These are phyloP conservation scores for Platerodrilus igneus DNA, from an alignment of 2,888 invertebrate species.

Conservation along the genomic window DNA sequence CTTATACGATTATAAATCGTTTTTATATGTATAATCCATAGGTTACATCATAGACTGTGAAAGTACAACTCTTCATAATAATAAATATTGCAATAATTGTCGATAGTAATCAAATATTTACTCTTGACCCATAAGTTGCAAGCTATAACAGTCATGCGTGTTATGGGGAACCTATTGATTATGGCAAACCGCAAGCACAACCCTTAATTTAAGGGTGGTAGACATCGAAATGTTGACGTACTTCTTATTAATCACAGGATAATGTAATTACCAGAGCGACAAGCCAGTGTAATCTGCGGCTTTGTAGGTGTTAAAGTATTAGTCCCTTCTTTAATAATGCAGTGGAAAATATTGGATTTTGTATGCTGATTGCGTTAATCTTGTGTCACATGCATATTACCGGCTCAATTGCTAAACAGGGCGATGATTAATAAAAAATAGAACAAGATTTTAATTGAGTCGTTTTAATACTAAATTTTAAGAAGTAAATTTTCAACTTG, in stretches of 20 bases:
- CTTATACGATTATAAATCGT: too few species aligned
- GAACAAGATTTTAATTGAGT: too few species aligned
- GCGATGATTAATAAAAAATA: too few species aligned
- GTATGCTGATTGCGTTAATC: too few species aligned
- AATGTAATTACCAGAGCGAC: constrained; percentile 31
- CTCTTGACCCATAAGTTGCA: constrained; percentile 32
- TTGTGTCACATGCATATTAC: too few species aligned
- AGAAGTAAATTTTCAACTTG: too few species aligned
- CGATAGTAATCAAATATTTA: constrained; percentile 31
- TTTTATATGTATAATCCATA: too few species aligned
- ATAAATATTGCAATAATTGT: constrained; percentile 18
- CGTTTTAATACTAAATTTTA: too few species aligned
- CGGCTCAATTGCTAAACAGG: too few species aligned
- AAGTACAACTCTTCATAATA: not conserved
- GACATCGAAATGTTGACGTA: constrained; percentile 31
- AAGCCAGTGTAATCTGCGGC: constrained; percentile 22
- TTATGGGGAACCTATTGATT: constrained; percentile 32
- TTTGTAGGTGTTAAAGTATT: constrained; percentile 22
- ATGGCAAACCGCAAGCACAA: constrained; percentile 29
- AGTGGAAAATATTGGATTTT: constrained; percentile 10
- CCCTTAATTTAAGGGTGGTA: constrained; percentile 26
- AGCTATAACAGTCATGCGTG: constrained; percentile 33
- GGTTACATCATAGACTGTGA: constrained; percentile 4
- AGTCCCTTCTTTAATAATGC: constrained; percentile 15
- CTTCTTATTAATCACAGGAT: constrained; percentile 32